These are phyloP conservation scores for Perdita meconis DNA, from an alignment of 2,888 invertebrate genomes.

Conservation along the genomic window DNA sequence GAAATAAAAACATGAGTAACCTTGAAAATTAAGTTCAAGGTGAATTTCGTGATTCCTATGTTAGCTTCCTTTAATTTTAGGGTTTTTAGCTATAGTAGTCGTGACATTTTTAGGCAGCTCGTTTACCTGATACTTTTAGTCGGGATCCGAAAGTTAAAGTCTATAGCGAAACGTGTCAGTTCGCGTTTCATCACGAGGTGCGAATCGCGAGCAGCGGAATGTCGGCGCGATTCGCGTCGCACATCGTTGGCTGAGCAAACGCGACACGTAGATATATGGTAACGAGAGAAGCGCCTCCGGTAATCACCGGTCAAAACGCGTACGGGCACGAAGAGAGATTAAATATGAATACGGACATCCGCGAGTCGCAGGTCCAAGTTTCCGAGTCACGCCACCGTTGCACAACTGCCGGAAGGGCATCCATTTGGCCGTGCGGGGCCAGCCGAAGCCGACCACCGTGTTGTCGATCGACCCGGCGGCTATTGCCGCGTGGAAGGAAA, in stretches of 20 bases:
- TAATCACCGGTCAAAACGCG: constrained; percentile 66
- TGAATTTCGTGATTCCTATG: no score
- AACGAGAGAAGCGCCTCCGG: constrained; percentile 55
- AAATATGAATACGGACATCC: constrained; percentile 59
- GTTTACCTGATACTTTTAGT: constrained; percentile 12
- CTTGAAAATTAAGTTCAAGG: no score
- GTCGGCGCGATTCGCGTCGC: constrained; percentile 42
- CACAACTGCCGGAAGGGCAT: constrained; percentile 43
- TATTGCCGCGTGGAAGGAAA: constrained; percentile 29
- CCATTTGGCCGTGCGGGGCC: constrained; percentile 22
- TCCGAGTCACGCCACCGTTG: constrained; percentile 51
- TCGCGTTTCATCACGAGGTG: constrained; percentile 19
- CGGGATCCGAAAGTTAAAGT: constrained; percentile 61
- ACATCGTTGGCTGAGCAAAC: constrained; percentile 57
- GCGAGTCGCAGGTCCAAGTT: background rate
- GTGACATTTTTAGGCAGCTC: no score
- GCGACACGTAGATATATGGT: constrained; percentile 57
- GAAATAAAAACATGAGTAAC: no score
- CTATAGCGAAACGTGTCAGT: constrained; percentile 16
- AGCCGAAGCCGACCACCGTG: constrained; percentile 37
- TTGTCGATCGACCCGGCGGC: background rate
- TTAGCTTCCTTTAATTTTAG: no score
- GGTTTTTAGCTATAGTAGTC: no score
- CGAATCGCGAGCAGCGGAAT: constrained; percentile 19
- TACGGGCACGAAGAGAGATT: constrained; percentile 59